Percentiles rank a stretch among this genome's conserved stretches.
These are phyloP conservation scores for Prolemur simus DNA, from an alignment of 2,113 vertebrate species.

Conservation along the genomic window DNA sequence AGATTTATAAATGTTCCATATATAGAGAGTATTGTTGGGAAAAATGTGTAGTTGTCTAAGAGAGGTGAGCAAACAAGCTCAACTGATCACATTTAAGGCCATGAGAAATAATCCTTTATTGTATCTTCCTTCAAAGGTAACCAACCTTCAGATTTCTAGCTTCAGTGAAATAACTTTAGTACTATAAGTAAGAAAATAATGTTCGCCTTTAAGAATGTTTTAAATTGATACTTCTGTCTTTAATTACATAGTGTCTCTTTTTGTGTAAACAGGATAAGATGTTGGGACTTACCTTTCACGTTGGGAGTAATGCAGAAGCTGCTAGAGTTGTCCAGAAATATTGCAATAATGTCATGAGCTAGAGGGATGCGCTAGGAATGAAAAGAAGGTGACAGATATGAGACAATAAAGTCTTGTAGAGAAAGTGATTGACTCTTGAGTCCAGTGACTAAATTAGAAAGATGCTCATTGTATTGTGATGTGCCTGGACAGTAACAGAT, in stretches of 20 bases:
- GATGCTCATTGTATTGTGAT: rapidly evolving
- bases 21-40: not conserved
- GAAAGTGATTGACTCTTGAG: not conserved
- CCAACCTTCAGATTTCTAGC: not conserved
- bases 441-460: not conserved
- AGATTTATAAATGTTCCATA: not conserved
- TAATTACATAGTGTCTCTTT: not conserved
- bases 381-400: not conserved
- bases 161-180: not conserved
- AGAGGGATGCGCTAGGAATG: not conserved
- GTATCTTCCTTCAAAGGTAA: not conserved
- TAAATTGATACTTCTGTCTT: not conserved
- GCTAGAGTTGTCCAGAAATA: not conserved
- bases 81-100: not conserved
- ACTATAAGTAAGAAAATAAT: not conserved
- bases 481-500: not conserved
- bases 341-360: not conserved
- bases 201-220: not conserved
- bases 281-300: not conserved
- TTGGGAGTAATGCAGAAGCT: not conserved
- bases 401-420: not conserved
- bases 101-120: not conserved
- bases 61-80: not conserved
- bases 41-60: not conserved
- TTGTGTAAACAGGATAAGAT: not conserved